Evolutionary conservation across 2,888 invertebrate species (phyloP).

Genomic region (Agrilus mali): DNA sequence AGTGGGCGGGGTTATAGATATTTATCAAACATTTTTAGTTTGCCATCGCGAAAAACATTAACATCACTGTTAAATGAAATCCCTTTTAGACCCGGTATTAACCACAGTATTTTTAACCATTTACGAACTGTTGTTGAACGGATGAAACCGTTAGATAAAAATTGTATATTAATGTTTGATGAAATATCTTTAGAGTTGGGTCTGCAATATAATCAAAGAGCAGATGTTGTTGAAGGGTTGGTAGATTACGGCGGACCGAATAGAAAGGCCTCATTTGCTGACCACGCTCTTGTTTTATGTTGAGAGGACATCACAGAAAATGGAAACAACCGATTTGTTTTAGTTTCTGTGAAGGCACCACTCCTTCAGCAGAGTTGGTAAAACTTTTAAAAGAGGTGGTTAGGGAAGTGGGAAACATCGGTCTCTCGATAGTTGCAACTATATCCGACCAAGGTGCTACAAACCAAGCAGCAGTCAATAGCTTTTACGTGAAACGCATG

Average conservation of each 20-base stretch:
- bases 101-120: background rate
- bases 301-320: background rate
- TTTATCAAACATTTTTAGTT: conserved; percentile 5
- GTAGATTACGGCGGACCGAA: too few species aligned
- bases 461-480: conserved; percentile 5
- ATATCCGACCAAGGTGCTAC: conserved; percentile 6
- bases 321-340: background rate
- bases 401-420: background rate
- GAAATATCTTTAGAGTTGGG: too few species aligned
- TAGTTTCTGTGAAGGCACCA: conserved; percentile 3
- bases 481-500: background rate
- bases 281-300: background rate
- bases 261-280: too few species aligned
- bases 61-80: background rate
- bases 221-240: background rate
- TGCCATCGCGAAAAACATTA: conserved; percentile 3
- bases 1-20: conserved; percentile 2
- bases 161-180: background rate
- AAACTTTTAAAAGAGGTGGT: conserved; percentile 1
- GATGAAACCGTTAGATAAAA: too few species aligned
- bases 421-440: conserved; percentile 3
- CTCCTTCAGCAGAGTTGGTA: background rate
- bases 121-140: background rate
- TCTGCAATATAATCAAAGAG: conserved; percentile 2
- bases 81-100: conserved; percentile 1